Evolutionary conservation across 2,888 invertebrate genomes (phyloP), one percentile per base, ranked within the genome.

Genomic region (Brachynemurus nebulosus): DNA sequence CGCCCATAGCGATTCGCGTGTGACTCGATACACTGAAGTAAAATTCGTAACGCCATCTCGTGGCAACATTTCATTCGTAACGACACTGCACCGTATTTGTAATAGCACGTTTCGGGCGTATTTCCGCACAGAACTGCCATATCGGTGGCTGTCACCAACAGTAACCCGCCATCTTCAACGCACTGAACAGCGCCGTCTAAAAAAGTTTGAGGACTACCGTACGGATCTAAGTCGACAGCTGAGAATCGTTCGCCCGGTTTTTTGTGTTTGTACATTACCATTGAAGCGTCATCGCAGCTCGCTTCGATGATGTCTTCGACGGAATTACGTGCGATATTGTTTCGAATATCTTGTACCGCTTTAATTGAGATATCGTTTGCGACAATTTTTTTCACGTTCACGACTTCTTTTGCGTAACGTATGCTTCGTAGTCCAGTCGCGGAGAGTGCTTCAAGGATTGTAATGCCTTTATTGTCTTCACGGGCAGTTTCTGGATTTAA

Each of bases 111-210:
- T 65, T 98, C 97, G 0, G 92, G 86, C 0, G 86, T 76, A 66
- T 95, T 96, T 0, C 98, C 98, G 45, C 95, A 95, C 37, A 98
- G 64, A 0, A 96, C 85, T 0, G 85, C 90, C 88, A 95, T 91
- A 62, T 99, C 98, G 0, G 98, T 99, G 19, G 95, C 96, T 0
- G 98, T 99, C 0, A 98, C 80, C 53, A 96, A 74, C 21, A 99
- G 65, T 19, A 99, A 59, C 0, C 97, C 97, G 11, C 86, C 85
- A 51, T 86, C 80, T 39, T 72, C 70, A 0, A 89, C 67, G 47
- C 80, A 77, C 60, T 89, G 86, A 0, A 96, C 80, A 0, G 92
- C 90, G 0, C 84, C 74, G 59, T 95, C 93, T 0, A 99, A 69
- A 65, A 98, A 99, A 33, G 78, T 77, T 2, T 89, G 80, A 0